phyloP scores from a whole-genome alignment of 2,113 vertebrate species.

The Myrmecophaga tridactyla region DNA sequence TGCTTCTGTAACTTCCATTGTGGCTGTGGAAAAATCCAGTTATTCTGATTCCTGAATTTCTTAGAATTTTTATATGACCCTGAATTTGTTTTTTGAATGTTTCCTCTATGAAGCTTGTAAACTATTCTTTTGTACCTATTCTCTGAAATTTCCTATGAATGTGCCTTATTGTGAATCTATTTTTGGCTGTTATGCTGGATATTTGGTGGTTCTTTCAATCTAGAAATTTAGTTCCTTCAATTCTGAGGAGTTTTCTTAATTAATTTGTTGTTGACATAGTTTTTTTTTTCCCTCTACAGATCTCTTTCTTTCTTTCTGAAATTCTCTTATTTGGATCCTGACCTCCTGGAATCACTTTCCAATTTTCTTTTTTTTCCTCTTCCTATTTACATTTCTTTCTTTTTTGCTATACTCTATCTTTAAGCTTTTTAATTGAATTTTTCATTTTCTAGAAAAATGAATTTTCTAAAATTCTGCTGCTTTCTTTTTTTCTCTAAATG shows the following conservation, averaged over 20 bases:
- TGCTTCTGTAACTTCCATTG: neutral
- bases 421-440: no score
- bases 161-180: neutral
- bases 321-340: no score
- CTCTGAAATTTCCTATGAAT: neutral
- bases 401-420: no score
- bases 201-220: neutral
- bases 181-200: neutral
- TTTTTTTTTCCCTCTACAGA: neutral
- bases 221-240: no score
- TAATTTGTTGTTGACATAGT: neutral
- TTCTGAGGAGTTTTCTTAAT: no score
- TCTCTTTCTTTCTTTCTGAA: neutral
- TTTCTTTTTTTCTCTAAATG: no score
- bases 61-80: neutral
- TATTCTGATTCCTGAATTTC: neutral
- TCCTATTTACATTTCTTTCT: no score
- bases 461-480: no score
- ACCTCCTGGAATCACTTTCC: no score
- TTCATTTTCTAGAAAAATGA: no score
- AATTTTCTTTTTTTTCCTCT: no score
- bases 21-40: neutral
- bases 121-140: neutral
- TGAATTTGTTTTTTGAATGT: neutral
- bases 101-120: neutral